Conservation (phyloP, 2,797 vertebrate genomes). For the Brachymystax lenok region DNA sequence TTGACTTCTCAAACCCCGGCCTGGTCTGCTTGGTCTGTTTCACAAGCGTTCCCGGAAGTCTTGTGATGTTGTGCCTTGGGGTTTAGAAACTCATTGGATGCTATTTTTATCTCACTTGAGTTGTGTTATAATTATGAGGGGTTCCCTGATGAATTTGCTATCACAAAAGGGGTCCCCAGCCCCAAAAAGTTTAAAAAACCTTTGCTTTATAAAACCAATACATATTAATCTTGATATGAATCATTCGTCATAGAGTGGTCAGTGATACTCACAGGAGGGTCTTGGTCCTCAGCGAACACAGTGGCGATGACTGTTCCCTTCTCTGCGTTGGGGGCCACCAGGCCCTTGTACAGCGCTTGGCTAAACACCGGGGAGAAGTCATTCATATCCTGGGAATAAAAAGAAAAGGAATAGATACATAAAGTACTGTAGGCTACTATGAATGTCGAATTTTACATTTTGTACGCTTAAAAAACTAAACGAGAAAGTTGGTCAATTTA, state of each 20-base stretch:
- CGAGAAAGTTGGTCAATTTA: background rate
- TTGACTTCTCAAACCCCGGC: too few species aligned
- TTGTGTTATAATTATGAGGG: too few species aligned
- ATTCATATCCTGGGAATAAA: constrained; percentile 90
- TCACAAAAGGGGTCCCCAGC: too few species aligned
- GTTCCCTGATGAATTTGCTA: too few species aligned
- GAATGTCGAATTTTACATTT: background rate
- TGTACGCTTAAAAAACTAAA: background rate
- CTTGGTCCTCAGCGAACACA: constrained; percentile 87
- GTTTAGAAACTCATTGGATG: too few species aligned
- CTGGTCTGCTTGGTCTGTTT: too few species aligned
- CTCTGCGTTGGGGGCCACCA: constrained; percentile 93
- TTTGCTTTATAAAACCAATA: background rate
- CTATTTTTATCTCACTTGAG: too few species aligned
- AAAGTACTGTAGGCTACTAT: constrained; percentile 3
- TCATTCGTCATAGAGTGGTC: background rate
- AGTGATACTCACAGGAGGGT: constrained; percentile 87
- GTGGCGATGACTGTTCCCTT: constrained; percentile 90
- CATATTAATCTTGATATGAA: background rate
- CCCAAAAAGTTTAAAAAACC: too few species aligned
- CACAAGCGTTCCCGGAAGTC: too few species aligned
- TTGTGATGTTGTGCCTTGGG: too few species aligned
- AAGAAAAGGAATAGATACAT: background rate
- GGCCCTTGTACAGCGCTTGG: constrained; percentile 85
- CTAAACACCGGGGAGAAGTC: constrained; percentile 91